Evolutionary conservation across 2,888 invertebrate species (phyloP), one percentile per base, ranked within the genome.

Genomic region (Cecidostiba fungosa): DNA sequence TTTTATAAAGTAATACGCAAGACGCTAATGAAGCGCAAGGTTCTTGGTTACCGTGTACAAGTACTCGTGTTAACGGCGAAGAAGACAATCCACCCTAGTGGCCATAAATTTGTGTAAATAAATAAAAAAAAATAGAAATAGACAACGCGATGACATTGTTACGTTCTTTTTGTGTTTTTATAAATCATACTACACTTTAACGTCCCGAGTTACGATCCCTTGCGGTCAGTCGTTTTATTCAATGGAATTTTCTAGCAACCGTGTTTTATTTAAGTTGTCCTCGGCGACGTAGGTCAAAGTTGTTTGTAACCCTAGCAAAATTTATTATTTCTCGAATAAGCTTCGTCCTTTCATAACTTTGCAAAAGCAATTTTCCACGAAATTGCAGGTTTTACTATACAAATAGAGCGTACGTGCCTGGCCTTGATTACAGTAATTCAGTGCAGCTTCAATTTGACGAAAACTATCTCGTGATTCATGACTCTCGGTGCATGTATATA

Each of bases 401-500:
- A 74, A 74, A 74, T n/a, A n/a, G 70, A 70, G 32, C 19, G 36
- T 70, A 19, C 29, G 70, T 36, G 36, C 5, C 70, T 70, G 16
- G 19, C n/a, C n/a, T 36, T 39, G 70, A 70, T 70, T 70, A 36
- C 70, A 8, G n/a, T 36, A 36, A 70, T 70, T 70, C 39, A 36
- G 70, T 36, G n/a, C n/a, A 36, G 70, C 70, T 32, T 70, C 70
- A 70, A 70, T 70, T 70, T 70, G 70, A 70, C 39, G 70, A 70
- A 70, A 32, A 70, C 70, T 39, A 36, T 70, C n/a, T 59, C 23
- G 23, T 23, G 23, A 59, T 59, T 59, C 23, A 59, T 12, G 59
- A 59, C 59, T 23, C 19, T 19, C 19, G 4, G 10, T 23, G 59
- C 23, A 23, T 23, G 19, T 23, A 54, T 8, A 8, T 19, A n/a